These are phyloP conservation scores for Craterocephalus amniculus DNA, from an alignment of 2,797 vertebrate species.

Conservation along the genomic window DNA sequence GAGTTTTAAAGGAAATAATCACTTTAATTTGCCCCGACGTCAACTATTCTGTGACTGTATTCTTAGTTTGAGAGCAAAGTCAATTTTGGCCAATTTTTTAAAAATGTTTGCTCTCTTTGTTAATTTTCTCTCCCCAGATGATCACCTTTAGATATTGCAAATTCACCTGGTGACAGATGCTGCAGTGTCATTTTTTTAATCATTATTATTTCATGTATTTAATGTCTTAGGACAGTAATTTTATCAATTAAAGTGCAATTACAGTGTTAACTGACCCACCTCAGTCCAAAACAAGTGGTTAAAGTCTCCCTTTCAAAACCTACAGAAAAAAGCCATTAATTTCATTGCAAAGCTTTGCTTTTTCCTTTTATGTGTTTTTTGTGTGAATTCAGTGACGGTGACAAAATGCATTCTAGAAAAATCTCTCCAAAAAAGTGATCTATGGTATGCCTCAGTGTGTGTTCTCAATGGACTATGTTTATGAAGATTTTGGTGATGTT, in stretches of 20 bases:
- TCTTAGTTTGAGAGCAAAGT: neutral
- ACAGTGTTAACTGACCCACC: conserved; percentile 73
- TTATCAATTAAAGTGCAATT: conserved; percentile 82
- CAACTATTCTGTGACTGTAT: conserved; percentile 4
- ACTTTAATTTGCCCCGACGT: conserved; percentile 1
- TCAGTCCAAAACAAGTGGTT: conserved; percentile 66
- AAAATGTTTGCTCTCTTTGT: conserved; percentile 4
- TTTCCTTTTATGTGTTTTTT: conserved; percentile 45
- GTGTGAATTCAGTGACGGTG: conserved; percentile 57
- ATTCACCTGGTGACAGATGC: conserved; percentile 54
- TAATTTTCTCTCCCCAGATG: conserved; percentile 19
- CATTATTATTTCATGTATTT: conserved; percentile 38
- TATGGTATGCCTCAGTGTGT: conserved; percentile 80
- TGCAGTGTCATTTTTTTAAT: conserved; percentile 64
- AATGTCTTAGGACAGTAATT: conserved; percentile 59
- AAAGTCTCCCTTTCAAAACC: conserved; percentile 48
- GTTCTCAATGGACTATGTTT: conserved; percentile 74
- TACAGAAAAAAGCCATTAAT: conserved; percentile 67
- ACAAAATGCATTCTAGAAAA: conserved; percentile 53
- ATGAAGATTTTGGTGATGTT: conserved; percentile 79
- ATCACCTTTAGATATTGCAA: conserved; percentile 30
- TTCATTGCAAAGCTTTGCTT: conserved; percentile 57
- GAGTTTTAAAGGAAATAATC: conserved; percentile 24
- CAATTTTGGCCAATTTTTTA: conserved; percentile 3
- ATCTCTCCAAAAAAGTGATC: conserved; percentile 71